These are phyloP conservation scores for Papilio elwesi DNA, from an alignment of 2,888 invertebrate genomes.

Conservation along the genomic window DNA sequence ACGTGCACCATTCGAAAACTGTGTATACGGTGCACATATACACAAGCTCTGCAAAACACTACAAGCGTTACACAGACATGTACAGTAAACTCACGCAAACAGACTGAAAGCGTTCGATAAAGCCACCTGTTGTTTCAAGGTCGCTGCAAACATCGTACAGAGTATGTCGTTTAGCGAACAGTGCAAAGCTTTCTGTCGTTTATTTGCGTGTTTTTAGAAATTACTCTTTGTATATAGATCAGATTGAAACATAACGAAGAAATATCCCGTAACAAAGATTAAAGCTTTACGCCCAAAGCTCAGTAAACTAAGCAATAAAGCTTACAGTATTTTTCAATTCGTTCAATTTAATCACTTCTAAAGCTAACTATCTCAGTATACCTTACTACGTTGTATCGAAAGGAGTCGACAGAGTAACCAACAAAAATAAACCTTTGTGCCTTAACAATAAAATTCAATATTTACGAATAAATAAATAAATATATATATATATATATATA, in stretches of 20 bases:
- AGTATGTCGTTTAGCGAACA: neutral
- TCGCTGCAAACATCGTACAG: conserved; percentile 23
- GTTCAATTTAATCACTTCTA: too few relatives aligned
- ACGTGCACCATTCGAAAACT: neutral
- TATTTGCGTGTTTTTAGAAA: neutral
- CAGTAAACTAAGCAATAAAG: too few relatives aligned
- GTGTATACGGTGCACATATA: neutral
- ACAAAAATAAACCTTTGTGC: too few relatives aligned
- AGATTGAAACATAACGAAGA: neutral
- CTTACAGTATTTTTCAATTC: too few relatives aligned
- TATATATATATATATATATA: too few relatives aligned
- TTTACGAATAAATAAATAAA: too few relatives aligned
- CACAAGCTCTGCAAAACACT: neutral
- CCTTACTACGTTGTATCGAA: too few relatives aligned
- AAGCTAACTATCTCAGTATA: too few relatives aligned
- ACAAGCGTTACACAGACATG: neutral
- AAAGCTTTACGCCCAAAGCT: neutral
- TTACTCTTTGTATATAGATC: neutral
- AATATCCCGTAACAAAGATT: neutral
- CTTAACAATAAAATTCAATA: too few relatives aligned
- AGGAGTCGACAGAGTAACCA: too few relatives aligned
- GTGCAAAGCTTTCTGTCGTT: conserved; percentile 2
- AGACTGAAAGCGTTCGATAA: conserved; percentile 26
- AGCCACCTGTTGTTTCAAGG: conserved; percentile 37
- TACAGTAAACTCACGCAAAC: conserved; percentile 14